These are phyloP conservation scores for Tipula lateralis DNA, from an alignment of 2,888 invertebrate genomes.

Conservation along the genomic window DNA sequence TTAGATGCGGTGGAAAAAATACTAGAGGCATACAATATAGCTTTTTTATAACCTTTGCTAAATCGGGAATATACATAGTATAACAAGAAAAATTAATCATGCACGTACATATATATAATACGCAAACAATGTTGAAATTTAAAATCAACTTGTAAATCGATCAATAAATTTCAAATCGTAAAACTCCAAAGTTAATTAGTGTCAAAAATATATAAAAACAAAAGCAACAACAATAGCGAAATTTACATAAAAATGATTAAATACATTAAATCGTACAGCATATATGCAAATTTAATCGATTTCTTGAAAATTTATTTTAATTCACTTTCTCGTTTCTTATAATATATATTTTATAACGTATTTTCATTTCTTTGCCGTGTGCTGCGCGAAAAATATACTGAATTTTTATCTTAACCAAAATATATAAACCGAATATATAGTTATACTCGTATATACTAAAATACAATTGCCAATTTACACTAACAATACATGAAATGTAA, in stretches of 20 bases:
- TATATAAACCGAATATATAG: background rate
- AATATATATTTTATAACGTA: background rate
- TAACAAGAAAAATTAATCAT: background rate
- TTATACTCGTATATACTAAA: background rate
- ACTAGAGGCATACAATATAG: background rate
- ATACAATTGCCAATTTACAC: constrained; percentile 19
- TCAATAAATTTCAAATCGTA: constrained; percentile 11
- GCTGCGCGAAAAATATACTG: background rate
- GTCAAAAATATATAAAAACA: background rate
- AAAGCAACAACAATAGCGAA: background rate
- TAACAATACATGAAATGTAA: constrained; percentile 11
- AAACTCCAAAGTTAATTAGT: constrained; percentile 11
- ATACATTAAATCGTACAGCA: background rate
- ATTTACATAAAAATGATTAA: constrained; percentile 24
- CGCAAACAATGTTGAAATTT: background rate
- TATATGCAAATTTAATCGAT: constrained; percentile 24
- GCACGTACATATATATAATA: background rate
- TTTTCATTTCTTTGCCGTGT: constrained; percentile 15
- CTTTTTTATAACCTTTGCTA: background rate
- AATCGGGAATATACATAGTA: background rate
- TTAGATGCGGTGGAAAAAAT: background rate
- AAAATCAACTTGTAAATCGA: constrained; percentile 16
- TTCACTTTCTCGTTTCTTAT: constrained; percentile 9
- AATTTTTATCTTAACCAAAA: constrained; percentile 15
- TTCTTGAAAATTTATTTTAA: constrained; percentile 9